Percentiles rank a stretch among this genome's conserved stretches.
phyloP scores from a whole-genome alignment of 2,113 vertebrate species.

The Cavia aperea region DNA sequence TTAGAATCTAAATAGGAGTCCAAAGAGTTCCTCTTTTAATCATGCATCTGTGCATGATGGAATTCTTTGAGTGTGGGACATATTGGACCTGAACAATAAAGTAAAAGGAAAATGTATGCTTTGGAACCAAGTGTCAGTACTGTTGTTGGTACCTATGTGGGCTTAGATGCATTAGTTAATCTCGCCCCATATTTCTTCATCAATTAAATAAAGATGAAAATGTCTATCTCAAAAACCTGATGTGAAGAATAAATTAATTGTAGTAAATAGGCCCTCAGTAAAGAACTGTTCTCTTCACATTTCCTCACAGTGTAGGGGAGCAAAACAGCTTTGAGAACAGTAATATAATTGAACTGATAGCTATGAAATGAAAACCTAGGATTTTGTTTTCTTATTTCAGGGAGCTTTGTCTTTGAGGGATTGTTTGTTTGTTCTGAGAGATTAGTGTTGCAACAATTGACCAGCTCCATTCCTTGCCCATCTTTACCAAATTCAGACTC shows the following conservation, averaged over 20 bases:
- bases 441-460: neutral
- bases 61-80: neutral
- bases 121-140: neutral
- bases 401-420: neutral
- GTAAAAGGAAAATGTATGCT: neutral
- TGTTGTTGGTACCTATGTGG: neutral
- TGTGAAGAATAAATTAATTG: neutral
- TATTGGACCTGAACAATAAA: neutral
- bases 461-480: neutral
- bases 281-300: constrained; percentile 2
- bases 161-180: neutral
- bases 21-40: neutral
- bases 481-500: neutral
- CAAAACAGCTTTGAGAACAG: neutral
- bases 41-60: neutral
- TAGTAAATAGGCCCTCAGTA: neutral
- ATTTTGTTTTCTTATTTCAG: neutral
- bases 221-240: neutral
- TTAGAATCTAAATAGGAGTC: neutral
- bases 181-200: neutral
- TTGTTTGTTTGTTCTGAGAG: neutral
- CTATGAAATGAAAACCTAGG: constrained; percentile 31
- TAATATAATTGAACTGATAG: neutral
- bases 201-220: neutral
- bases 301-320: neutral